Conservation (phyloP, 2,888 invertebrate genomes). For the Lasioglossum morio region DNA sequence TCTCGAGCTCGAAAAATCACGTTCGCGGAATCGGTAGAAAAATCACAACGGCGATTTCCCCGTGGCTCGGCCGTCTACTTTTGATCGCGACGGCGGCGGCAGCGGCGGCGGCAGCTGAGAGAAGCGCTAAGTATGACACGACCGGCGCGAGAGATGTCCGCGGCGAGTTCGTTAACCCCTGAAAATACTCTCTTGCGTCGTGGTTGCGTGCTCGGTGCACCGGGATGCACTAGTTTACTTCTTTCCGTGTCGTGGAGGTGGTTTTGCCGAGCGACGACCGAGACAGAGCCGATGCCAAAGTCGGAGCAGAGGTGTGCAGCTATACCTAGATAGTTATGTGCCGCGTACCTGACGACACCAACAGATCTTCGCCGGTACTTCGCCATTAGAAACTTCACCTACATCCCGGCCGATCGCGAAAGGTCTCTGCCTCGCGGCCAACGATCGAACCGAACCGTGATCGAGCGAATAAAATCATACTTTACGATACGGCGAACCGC, state of each 20-base stretch:
- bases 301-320: conserved; percentile 12
- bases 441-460: background rate
- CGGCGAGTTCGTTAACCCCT: conserved; percentile 81
- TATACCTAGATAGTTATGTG: background rate
- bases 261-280: conserved; percentile 32
- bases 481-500: background rate
- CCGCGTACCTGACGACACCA: conserved; percentile 10
- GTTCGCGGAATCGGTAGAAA: conserved; percentile 64
- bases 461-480: background rate
- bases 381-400: conserved; percentile 71
- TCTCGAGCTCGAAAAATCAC: conserved; percentile 55
- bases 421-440: conserved; percentile 45
- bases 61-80: conserved; percentile 35
- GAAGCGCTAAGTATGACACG: conserved; percentile 73
- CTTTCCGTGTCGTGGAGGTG: conserved; percentile 62
- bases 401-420: conserved; percentile 57
- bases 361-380: conserved; percentile 37
- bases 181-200: conserved; percentile 83
- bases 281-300: background rate
- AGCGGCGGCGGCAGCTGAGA: background rate
- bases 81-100: conserved; percentile 43
- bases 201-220: conserved; percentile 76
- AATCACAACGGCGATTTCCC: conserved; percentile 58
- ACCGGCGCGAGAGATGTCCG: conserved; percentile 65
- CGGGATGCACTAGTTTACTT: conserved; percentile 81